Evolutionary conservation across 2,888 invertebrate genomes (phyloP).

Genomic region (Gastracanthus pulcherrimus): DNA sequence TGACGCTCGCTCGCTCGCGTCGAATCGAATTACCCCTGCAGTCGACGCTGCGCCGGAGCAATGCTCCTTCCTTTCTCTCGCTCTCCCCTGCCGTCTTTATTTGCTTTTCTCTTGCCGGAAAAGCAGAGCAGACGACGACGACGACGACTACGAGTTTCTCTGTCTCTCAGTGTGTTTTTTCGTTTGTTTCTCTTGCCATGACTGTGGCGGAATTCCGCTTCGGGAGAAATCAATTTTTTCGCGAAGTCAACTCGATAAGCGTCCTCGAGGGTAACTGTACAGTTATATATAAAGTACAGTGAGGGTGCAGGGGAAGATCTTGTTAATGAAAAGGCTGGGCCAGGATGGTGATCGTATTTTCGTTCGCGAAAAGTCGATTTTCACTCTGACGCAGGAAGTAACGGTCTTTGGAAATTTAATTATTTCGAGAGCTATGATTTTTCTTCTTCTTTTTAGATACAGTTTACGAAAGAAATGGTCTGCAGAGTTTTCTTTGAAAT

Average conservation of each 20-base stretch:
- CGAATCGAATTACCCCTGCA: slow-evolving; percentile 45
- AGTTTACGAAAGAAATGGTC: too few relatives aligned
- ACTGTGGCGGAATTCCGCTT: slow-evolving; percentile 51
- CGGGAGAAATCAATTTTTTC: slow-evolving; percentile 56
- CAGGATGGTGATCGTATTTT: slow-evolving; percentile 14
- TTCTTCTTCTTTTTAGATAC: background rate
- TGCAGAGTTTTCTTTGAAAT: too few relatives aligned
- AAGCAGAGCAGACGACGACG: slow-evolving; percentile 2
- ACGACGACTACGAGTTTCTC: slow-evolving; percentile 17
- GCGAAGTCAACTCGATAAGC: slow-evolving; percentile 53
- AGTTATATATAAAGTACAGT: background rate
- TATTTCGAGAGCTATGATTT: background rate
- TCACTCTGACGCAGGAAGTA: background rate
- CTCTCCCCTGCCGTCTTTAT: slow-evolving; percentile 6
- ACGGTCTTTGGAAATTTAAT: slow-evolving; percentile 30
- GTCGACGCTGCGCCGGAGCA: background rate
- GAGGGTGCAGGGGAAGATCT: slow-evolving; percentile 17
- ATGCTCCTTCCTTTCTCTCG: background rate
- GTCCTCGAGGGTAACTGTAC: background rate
- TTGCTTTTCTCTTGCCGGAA: slow-evolving; percentile 26
- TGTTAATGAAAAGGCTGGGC: slow-evolving; percentile 37
- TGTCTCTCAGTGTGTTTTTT: slow-evolving; percentile 31
- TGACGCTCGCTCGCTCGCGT: slow-evolving; percentile 41
- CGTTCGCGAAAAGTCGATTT: background rate
- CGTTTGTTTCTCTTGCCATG: slow-evolving; percentile 26